Evolutionary conservation across 1,140 invertebrate species (phyloP).

Genomic region (Pseudomyrmex gracilis): DNA sequence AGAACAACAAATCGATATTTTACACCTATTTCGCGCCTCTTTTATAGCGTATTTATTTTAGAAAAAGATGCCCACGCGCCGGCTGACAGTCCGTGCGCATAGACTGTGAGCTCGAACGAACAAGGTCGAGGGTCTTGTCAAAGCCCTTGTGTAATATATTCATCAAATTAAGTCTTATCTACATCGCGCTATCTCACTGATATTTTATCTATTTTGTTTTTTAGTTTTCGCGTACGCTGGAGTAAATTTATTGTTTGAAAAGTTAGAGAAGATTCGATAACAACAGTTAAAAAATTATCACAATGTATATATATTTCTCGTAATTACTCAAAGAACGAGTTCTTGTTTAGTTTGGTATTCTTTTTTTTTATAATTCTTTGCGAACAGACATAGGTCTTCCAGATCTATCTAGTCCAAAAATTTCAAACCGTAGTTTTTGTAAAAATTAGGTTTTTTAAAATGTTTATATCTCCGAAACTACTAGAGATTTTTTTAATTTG

Average conservation of each 20-base stretch:
- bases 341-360: too few relatives aligned
- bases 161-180: constrained; percentile 54
- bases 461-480: too few relatives aligned
- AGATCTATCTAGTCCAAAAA: too few relatives aligned
- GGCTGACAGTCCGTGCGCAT: constrained; percentile 7
- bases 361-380: too few relatives aligned
- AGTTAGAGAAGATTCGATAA: background rate
- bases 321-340: too few relatives aligned
- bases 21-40: constrained; percentile 33
- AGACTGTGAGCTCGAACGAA: constrained; percentile 33
- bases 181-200: constrained; percentile 24
- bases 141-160: constrained; percentile 46
- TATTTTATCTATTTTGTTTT: constrained; percentile 46
- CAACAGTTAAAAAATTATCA: background rate
- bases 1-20: constrained; percentile 56
- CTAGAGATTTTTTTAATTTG: too few relatives aligned
- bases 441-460: too few relatives aligned
- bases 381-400: too few relatives aligned
- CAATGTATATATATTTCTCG: too few relatives aligned
- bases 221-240: background rate
- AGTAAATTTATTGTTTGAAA: background rate
- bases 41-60: constrained; percentile 56
- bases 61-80: constrained; percentile 21
- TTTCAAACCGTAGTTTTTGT: too few relatives aligned
- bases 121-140: constrained; percentile 52